Evolutionary conservation across 2,888 invertebrate species (phyloP), one percentile per base, ranked within the genome.

Genomic region (Notocelia uddmanniana): DNA sequence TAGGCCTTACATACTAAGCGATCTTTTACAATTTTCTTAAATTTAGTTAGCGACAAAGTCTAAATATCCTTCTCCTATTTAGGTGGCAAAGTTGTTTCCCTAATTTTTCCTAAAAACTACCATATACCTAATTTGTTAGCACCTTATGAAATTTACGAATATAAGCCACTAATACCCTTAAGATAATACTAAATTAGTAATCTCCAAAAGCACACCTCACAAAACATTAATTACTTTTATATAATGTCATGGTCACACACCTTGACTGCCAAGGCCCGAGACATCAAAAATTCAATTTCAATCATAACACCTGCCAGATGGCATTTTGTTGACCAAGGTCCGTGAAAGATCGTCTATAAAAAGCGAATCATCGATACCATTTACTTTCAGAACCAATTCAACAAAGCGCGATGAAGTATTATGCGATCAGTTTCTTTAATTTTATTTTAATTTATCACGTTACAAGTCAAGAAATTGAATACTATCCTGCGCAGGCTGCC

Each of bases 271-370:
- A 74, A 62, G 52, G 79, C 77, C 77, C 79, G 80, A 15, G 76
- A 76, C 83, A 92, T 93, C 81, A 91, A 93, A 88, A 84, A 93
- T 92, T 83, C 82, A 90, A 85, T 86, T 89, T 84, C 90, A 93
- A 94, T 94, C 92, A 92, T 87, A 88, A 79, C 94, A 94, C 93
- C 91, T 93, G 93, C 76, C 77, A 69, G 74, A 74, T 83, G 83
- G 83, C 83, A 83, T 88, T 89, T 88, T 78, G 67, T 73, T 76
- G 75, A 76, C 75, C 85, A 89, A 89, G 90, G 90, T 84, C 83
- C 74, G 73, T n/a, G 45, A 76, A 76, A 78, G 76, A 23, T 26
- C 21, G 11, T 26, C n/a, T 87, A 89, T 89, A 91, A 87, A 91
- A 87, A 83, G 77, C 67, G 57, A 69, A 34, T 73, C 68, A 62